Evolutionary conservation across 92 coral and sea anemone species (phyloP).

Genomic region (Desmophyllum pertusum): DNA sequence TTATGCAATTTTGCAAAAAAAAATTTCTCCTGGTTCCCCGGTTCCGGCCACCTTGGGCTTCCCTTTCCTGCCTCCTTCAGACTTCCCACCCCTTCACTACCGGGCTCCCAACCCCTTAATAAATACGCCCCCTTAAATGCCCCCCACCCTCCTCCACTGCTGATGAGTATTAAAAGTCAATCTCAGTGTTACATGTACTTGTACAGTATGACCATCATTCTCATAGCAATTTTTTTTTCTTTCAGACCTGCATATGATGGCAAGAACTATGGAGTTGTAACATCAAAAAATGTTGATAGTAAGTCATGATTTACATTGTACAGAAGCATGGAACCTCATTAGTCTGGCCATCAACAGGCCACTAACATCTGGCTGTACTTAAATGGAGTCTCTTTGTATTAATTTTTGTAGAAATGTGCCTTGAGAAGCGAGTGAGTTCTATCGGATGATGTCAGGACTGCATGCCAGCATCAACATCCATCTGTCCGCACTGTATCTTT

Average conservation of each 20-base stretch:
- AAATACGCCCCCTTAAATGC: too few species aligned
- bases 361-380: too few species aligned
- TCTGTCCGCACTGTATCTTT: constrained; percentile 81
- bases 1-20: too few species aligned
- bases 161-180: too few species aligned
- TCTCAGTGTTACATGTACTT: neutral
- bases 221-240: neutral
- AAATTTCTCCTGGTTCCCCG: too few species aligned
- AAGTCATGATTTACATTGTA: constrained; percentile 34
- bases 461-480: constrained; percentile 99
- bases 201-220: neutral
- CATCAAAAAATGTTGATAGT: constrained; percentile 74
- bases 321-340: neutral
- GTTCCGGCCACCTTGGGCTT: too few species aligned
- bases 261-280: constrained; percentile 63
- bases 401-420: constrained; percentile 80
- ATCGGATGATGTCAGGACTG: constrained; percentile 91
- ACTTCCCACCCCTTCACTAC: too few species aligned
- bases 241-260: constrained; percentile 71
- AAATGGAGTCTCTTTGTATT: neutral
- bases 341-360: neutral
- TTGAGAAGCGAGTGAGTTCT: constrained; percentile 97
- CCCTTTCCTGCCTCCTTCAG: too few species aligned
- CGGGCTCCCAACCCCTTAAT: too few species aligned
- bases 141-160: too few species aligned